Percentiles rank a stretch among this genome's conserved stretches.
Conservation (phyloP, 2,888 invertebrate species). For the Diarsia rubi region DNA sequence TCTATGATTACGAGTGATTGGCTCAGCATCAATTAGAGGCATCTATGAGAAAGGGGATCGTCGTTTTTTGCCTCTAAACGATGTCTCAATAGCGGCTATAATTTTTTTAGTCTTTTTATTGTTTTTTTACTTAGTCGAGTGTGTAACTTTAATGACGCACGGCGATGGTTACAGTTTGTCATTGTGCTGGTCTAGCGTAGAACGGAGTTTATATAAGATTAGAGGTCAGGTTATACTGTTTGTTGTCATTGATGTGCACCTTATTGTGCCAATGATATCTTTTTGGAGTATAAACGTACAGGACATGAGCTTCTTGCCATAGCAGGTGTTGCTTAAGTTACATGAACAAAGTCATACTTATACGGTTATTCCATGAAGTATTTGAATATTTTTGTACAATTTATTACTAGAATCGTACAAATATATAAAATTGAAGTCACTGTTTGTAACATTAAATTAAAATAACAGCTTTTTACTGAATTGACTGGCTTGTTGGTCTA, state of each 20-base stretch:
- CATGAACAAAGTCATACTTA: too few relatives aligned
- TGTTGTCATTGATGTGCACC: neutral
- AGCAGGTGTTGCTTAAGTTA: neutral
- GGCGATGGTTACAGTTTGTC: neutral
- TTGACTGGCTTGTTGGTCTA: too few relatives aligned
- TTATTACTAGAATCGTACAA: neutral
- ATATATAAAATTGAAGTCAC: too few relatives aligned
- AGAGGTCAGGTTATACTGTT: neutral
- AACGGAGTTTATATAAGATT: neutral
- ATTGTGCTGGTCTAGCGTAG: neutral
- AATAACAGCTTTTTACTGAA: too few relatives aligned
- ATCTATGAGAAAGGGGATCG: constrained; percentile 42
- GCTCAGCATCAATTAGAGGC: constrained; percentile 31
- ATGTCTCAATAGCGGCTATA: constrained; percentile 19
- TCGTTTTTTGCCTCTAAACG: constrained; percentile 47
- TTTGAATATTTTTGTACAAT: neutral
- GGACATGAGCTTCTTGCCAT: neutral
- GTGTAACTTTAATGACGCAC: neutral
- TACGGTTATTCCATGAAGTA: constrained; percentile 4
- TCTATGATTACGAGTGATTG: constrained; percentile 32
- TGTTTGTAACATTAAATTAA: too few relatives aligned
- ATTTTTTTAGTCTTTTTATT: constrained; percentile 41
- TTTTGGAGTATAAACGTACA: neutral
- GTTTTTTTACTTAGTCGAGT: constrained; percentile 8
- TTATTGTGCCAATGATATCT: neutral